Evolutionary conservation across 2,888 invertebrate species (phyloP).

Genomic region (Latheticus oryzae): DNA sequence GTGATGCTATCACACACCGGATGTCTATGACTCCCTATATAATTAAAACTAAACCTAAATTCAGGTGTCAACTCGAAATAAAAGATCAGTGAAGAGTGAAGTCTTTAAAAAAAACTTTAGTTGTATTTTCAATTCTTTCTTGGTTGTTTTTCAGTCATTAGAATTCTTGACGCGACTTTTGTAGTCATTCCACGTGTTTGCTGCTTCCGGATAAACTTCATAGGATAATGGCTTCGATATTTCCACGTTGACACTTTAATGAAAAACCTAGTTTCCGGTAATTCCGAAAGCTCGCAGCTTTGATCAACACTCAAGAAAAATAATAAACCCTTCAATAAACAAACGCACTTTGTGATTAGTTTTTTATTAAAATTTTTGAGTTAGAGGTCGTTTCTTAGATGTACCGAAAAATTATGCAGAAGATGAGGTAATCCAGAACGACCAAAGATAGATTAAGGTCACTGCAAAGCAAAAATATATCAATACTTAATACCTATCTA

Average conservation of each 20-base stretch:
- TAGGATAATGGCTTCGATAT: constrained; percentile 41
- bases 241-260: constrained; percentile 51
- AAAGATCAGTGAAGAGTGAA: constrained; percentile 39
- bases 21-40: constrained; percentile 45
- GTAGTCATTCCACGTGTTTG: constrained; percentile 22
- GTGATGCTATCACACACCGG: constrained; percentile 44
- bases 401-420: no score
- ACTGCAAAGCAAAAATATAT: no score
- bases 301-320: constrained; percentile 8
- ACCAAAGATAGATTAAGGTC: no score
- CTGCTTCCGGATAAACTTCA: constrained; percentile 42
- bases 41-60: constrained; percentile 47
- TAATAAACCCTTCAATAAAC: constrained; percentile 6
- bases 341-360: neutral
- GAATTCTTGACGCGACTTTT: constrained; percentile 28
- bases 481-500: no score
- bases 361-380: neutral
- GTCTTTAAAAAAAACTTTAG: constrained; percentile 17
- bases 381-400: no score
- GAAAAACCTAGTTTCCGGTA: constrained; percentile 35
- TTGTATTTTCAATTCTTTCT: constrained; percentile 26
- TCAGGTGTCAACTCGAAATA: constrained; percentile 48
- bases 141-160: constrained; percentile 32
- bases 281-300: constrained; percentile 15
- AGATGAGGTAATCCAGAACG: no score